Conservation (phyloP, 1,140 invertebrate species). For the Diploscapter pachys region DNA sequence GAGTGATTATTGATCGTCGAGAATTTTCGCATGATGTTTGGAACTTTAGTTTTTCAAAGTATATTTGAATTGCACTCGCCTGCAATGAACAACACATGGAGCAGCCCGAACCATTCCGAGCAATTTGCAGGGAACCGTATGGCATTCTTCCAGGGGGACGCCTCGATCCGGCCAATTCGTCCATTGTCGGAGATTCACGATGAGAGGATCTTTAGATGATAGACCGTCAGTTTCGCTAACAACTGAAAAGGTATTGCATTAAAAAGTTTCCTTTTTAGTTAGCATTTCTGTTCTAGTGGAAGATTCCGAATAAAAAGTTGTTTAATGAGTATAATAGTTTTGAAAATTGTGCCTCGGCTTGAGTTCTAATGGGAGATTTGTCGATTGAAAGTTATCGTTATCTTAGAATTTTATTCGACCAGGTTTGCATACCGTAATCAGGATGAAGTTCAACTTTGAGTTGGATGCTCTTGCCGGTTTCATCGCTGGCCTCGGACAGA, state of each 20-base stretch:
- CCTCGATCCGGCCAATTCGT: constrained; percentile 28
- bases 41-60: too few species aligned
- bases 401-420: neutral
- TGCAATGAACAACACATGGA: constrained; percentile 26
- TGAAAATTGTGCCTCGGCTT: too few species aligned
- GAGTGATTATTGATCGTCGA: too few species aligned
- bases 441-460: constrained; percentile 28
- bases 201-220: constrained; percentile 8
- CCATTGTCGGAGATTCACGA: constrained; percentile 26
- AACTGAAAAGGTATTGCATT: neutral
- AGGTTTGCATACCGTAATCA: constrained; percentile 1
- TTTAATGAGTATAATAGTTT: too few species aligned
- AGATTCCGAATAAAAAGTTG: too few species aligned
- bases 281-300: neutral
- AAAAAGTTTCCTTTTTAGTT: too few species aligned
- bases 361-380: too few species aligned
- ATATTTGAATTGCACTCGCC: neutral
- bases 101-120: constrained; percentile 16
- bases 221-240: constrained; percentile 14
- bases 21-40: too few species aligned
- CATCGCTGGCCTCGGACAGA: constrained; percentile 20
- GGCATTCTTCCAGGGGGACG: constrained; percentile 23
- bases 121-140: constrained; percentile 25
- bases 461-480: constrained; percentile 25
- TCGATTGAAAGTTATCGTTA: too few species aligned